A percentile compares a stretch with the other conserved stretches of the same genome.
Conservation (phyloP, 2,888 invertebrate species). For the Biston stratarius region DNA sequence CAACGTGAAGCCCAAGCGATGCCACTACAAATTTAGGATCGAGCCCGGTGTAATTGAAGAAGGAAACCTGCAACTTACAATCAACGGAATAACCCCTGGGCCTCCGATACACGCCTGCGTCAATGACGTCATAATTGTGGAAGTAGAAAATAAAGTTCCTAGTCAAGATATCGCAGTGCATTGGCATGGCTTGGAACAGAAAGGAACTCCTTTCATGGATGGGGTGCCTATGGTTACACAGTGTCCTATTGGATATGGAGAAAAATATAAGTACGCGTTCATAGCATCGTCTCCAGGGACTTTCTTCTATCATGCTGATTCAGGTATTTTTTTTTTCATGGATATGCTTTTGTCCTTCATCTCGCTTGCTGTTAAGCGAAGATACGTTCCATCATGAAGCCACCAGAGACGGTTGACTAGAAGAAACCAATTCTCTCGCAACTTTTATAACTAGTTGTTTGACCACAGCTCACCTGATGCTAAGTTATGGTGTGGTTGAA, state of each 20-base stretch:
- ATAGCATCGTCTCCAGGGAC: conserved; percentile 89
- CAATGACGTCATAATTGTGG: conserved; percentile 91
- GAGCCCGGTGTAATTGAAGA: conserved; percentile 66
- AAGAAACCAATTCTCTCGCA: too few relatives aligned
- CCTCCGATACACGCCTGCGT: conserved; percentile 89
- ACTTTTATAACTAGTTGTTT: too few relatives aligned
- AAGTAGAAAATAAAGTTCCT: conserved; percentile 90
- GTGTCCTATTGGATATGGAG: conserved; percentile 89
- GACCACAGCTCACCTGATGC: too few relatives aligned
- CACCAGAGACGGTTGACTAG: too few relatives aligned
- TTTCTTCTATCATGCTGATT: conserved; percentile 91
- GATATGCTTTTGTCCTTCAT: too few relatives aligned
- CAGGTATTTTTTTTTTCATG: conserved; percentile 68
- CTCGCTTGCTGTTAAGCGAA: not conserved
- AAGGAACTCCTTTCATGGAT: conserved; percentile 90
- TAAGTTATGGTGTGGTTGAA: too few relatives aligned
- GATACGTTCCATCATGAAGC: too few relatives aligned
- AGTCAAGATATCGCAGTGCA: conserved; percentile 90
- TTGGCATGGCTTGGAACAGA: conserved; percentile 90
- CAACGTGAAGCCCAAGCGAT: conserved; percentile 79
- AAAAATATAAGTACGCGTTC: conserved; percentile 90
- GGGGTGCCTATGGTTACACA: conserved; percentile 92
- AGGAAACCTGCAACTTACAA: conserved; percentile 63
- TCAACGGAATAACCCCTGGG: conserved; percentile 79
- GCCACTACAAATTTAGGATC: conserved; percentile 73